phyloP scores from a whole-genome alignment of 1,140 invertebrate genomes.

The Acromyrmex echinatior region DNA sequence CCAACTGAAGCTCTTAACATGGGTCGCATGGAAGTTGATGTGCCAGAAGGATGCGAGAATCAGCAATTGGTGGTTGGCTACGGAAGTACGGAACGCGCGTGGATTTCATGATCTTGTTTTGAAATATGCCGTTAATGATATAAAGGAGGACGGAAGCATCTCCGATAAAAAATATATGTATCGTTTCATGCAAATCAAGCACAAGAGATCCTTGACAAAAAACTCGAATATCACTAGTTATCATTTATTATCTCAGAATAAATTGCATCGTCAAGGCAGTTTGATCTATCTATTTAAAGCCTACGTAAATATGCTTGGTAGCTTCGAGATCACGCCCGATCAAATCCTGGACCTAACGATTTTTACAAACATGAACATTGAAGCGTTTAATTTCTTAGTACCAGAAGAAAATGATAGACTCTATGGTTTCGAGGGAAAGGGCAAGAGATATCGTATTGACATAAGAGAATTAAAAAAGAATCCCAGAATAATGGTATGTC shows the following conservation, averaged over 20 bases:
- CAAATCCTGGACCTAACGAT: conserved; percentile 21
- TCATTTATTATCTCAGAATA: neutral
- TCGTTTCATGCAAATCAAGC: conserved; percentile 46
- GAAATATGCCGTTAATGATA: neutral
- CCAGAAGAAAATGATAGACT: neutral
- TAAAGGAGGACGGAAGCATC: neutral
- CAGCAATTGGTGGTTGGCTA: conserved; percentile 5
- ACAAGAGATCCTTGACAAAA: neutral
- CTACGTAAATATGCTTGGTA: neutral
- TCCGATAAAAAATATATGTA: conserved; percentile 1
- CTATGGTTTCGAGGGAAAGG: conserved; percentile 12
- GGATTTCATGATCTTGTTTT: conserved; percentile 48
- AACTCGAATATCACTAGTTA: neutral
- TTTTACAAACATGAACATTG: conserved; percentile 12
- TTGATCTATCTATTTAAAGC: conserved; percentile 21
- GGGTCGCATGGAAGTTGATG: conserved; percentile 1
- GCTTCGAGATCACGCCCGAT: neutral
- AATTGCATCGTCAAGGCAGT: neutral
- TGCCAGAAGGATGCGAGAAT: neutral
- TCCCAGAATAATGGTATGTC: neutral
- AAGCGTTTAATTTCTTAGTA: neutral
- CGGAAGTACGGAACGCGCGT: neutral
- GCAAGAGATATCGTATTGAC: conserved; percentile 22
- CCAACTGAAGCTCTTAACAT: neutral
- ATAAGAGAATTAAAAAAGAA: neutral